A percentile compares a stretch with the other conserved stretches of the same genome.
Conservation (phyloP, 2,113 vertebrate genomes). For the Tenebrosternarchus preto region DNA sequence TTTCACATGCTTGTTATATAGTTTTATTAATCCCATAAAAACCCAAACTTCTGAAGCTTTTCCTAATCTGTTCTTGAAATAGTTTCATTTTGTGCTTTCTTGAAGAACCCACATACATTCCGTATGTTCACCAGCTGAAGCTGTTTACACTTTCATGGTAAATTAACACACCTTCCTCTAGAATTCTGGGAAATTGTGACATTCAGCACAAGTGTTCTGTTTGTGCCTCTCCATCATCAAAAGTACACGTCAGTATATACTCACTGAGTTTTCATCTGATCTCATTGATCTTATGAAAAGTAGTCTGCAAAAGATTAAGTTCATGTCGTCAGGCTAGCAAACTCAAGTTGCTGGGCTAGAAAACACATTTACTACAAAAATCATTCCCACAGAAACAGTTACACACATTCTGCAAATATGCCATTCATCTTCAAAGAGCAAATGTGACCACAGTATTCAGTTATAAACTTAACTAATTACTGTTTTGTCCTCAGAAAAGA, state of each 20-base stretch:
- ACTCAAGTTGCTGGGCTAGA: slow-evolving; percentile 15
- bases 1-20: slow-evolving; percentile 65
- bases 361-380: slow-evolving; percentile 31
- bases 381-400: slow-evolving; percentile 28
- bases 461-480: slow-evolving; percentile 19
- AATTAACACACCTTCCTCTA: slow-evolving; percentile 62
- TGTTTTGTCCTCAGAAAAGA: not conserved
- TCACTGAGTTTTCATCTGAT: slow-evolving; percentile 36
- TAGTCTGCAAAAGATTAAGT: slow-evolving; percentile 43
- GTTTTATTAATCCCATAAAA: slow-evolving; percentile 68
- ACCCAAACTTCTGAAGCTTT: slow-evolving; percentile 51
- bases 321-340: slow-evolving; percentile 5
- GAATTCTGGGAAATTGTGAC: slow-evolving; percentile 61
- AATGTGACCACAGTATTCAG: slow-evolving; percentile 6
- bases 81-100: slow-evolving; percentile 43
- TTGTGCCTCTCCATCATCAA: slow-evolving; percentile 41
- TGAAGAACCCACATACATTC: slow-evolving; percentile 40
- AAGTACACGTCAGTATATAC: slow-evolving; percentile 28
- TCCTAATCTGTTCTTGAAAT: slow-evolving; percentile 47
- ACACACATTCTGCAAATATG: not conserved
- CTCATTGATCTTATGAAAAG: slow-evolving; percentile 24
- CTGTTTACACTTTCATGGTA: slow-evolving; percentile 64
- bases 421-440: not conserved
- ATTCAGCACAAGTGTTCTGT: slow-evolving; percentile 45
- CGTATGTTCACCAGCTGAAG: slow-evolving; percentile 52